phyloP scores from a whole-genome alignment of 2,888 invertebrate species.

The Nephrotoma flavescens region DNA sequence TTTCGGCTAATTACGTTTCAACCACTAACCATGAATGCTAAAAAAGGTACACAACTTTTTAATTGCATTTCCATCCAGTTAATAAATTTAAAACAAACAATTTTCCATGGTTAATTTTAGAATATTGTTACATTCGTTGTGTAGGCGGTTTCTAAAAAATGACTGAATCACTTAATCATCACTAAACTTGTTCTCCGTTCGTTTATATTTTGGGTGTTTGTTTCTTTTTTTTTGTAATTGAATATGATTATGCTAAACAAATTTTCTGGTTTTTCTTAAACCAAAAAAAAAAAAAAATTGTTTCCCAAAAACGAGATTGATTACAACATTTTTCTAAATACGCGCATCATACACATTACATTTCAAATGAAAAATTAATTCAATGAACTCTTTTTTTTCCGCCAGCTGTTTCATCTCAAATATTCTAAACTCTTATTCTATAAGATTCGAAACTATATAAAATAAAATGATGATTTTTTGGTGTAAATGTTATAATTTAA shows the following conservation, averaged over 20 bases:
- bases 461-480: background rate
- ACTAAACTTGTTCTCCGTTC: background rate
- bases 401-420: background rate
- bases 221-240: background rate
- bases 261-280: background rate
- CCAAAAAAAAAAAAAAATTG: background rate
- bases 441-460: background rate
- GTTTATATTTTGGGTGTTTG: background rate
- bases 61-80: background rate
- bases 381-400: background rate
- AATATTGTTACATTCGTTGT: background rate
- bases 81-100: background rate
- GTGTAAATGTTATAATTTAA: background rate
- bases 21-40: background rate
- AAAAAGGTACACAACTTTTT: background rate
- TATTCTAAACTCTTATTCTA: background rate
- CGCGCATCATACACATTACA: background rate
- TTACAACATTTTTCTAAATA: background rate
- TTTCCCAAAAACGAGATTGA: background rate
- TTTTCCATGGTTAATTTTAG: background rate
- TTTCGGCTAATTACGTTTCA: background rate
- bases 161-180: background rate
- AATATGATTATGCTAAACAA: background rate
- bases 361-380: background rate
- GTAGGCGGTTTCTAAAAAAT: background rate